phyloP scores from a whole-genome alignment of 2,113 vertebrate species.

The Macquaria ambigua region DNA sequence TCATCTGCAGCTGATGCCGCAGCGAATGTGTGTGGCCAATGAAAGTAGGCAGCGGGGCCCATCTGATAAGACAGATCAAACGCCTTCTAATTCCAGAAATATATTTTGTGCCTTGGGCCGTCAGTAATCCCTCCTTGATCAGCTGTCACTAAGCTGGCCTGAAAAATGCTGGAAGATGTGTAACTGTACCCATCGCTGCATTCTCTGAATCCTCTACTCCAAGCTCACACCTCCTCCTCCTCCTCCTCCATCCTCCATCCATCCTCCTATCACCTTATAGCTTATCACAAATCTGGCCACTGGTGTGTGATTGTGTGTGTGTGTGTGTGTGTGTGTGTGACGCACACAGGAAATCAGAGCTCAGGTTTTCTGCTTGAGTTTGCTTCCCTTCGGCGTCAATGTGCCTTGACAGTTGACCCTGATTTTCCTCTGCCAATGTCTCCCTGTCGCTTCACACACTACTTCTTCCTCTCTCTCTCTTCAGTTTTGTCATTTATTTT shows the following conservation, averaged over 20 bases:
- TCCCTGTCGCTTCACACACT: slow-evolving; percentile 13
- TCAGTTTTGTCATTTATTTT: neutral
- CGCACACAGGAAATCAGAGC: neutral
- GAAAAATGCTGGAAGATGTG: slow-evolving; percentile 35
- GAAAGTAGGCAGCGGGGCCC: slow-evolving; percentile 23
- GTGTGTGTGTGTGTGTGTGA: neutral
- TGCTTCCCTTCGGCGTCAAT: slow-evolving; percentile 35
- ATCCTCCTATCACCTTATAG: neutral
- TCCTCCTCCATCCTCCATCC: neutral
- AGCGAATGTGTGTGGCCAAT: slow-evolving; percentile 2
- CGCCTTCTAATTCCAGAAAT: slow-evolving; percentile 50
- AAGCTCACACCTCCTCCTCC: neutral
- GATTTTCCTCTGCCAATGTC: slow-evolving; percentile 37
- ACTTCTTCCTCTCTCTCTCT: neutral
- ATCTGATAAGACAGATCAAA: slow-evolving; percentile 58
- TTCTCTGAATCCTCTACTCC: slow-evolving; percentile 13
- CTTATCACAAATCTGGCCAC: slow-evolving; percentile 22
- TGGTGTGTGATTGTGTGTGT: slow-evolving; percentile 13
- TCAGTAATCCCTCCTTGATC: slow-evolving; percentile 60
- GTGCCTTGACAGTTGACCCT: slow-evolving; percentile 65
- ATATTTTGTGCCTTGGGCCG: slow-evolving; percentile 44
- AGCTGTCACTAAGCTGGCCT: slow-evolving; percentile 22
- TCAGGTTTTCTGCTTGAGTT: slow-evolving; percentile 53
- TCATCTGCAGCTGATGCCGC: slow-evolving; percentile 19
- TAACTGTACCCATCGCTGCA: slow-evolving; percentile 2